Conservation (phyloP, 1,140 invertebrate genomes). For the Leptinotarsa defecta region DNA sequence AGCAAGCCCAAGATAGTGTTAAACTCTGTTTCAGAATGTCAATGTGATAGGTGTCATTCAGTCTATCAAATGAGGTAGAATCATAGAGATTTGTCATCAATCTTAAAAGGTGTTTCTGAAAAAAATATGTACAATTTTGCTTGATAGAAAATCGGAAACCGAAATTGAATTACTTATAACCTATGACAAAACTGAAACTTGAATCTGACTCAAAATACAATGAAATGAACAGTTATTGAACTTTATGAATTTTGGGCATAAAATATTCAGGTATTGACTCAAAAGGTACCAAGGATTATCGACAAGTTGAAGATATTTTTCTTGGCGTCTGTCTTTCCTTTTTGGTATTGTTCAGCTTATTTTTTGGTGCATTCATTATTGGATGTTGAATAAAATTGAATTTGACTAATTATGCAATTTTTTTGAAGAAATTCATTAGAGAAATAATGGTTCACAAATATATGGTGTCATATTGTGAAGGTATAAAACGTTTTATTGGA, state of each 20-base stretch:
- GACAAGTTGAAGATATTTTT: no score
- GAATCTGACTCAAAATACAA: no score
- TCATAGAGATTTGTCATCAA: constrained; percentile 31
- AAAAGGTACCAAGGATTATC: no score
- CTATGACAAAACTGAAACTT: no score
- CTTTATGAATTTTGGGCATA: no score
- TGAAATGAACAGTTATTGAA: no score
- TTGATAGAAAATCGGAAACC: background rate
- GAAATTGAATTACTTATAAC: no score
- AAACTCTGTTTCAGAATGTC: constrained; percentile 56
- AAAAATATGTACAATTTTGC: background rate
- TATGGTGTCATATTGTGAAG: background rate
- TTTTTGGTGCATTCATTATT: background rate
- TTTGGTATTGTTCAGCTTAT: no score
- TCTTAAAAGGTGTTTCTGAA: constrained; percentile 29
- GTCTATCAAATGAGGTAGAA: constrained; percentile 34
- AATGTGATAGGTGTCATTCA: constrained; percentile 44
- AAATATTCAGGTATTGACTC: no score
- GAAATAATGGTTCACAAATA: no score
- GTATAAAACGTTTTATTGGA: background rate
- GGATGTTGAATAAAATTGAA: background rate
- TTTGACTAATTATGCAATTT: background rate
- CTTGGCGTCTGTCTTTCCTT: no score
- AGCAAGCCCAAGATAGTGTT: constrained; percentile 61
- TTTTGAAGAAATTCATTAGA: no score